Base-by-base conservation (phyloP, 2,113 vertebrate genomes). In the Carassius auratus region DNA sequence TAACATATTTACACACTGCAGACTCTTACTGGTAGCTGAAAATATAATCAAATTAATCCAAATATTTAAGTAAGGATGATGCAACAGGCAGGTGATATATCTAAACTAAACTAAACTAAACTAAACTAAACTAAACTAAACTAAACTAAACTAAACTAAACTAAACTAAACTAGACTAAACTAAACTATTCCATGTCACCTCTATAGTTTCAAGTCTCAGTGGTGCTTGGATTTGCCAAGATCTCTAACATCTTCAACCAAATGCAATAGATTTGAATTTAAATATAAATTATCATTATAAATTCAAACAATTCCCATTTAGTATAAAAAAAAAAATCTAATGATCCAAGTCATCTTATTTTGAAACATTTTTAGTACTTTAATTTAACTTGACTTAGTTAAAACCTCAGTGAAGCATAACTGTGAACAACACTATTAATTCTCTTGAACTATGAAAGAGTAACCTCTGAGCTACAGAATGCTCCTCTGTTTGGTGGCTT, bases 381-480 rank as follows among this genome's bases (percentile, higher is more conserved):
- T 7, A 0, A 66, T 30, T 66, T 66, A 5, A 15, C 62, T 66
- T 66, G 64, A 68, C 30, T 68, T 30, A 66, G 5, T 9, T 23
- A 3, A 80, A 45, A 80, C 7, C 19, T 64, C 59, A 80, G n/a
- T 17, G 82, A 76, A 8, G 17, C 33, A 78, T 89, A 91, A 92
- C 90, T 91, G 87, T 68, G 86, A 77, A 76, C n/a, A 75, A 76
- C n/a, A 75, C 88, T 89, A 91, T 87, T 92, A 90, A 91, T 88
- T 90, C 90, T 89, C 89, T 75, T 84, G 88, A 85, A 94, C 92
- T 91, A 92, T 95, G 94, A 95, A 95, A 89, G 42, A 68, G 36
- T 6, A 66, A 48, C 59, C 21, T 64, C 59, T 26, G 59, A 81
- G 38, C 26, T 42, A 90, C 68, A 61, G 15, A 87, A 77, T 12